These are phyloP conservation scores for Percopsis transmontana DNA, from an alignment of 2,113 vertebrate species.

Conservation along the genomic window DNA sequence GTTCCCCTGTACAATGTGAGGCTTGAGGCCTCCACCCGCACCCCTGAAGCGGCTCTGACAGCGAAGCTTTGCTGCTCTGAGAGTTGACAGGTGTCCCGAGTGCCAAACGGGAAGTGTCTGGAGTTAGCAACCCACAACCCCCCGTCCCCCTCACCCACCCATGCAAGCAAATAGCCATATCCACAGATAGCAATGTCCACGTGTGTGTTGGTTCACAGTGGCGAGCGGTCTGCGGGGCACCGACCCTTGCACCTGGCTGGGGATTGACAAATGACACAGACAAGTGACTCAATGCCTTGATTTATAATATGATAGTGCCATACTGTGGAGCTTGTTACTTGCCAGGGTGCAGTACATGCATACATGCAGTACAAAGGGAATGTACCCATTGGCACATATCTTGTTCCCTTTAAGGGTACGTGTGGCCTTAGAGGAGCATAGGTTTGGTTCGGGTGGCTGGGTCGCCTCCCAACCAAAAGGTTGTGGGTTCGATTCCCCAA, in stretches of 20 bases:
- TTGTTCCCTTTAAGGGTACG: not conserved
- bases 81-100: constrained; percentile 35
- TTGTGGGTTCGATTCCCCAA: too few species aligned
- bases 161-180: too few species aligned
- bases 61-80: constrained; percentile 35
- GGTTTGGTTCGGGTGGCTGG: too few species aligned
- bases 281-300: constrained; percentile 17
- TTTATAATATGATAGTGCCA: constrained; percentile 22
- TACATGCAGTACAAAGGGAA: constrained; percentile 10
- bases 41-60: constrained; percentile 37
- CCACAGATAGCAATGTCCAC: constrained; percentile 15
- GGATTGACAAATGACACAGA: constrained; percentile 19
- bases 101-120: constrained; percentile 22
- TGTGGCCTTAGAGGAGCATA: too few species aligned
- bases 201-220: constrained; percentile 19
- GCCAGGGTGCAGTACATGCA: constrained; percentile 13
- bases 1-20: constrained; percentile 30
- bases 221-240: too few species aligned
- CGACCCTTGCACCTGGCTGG: constrained; percentile 8
- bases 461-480: too few species aligned
- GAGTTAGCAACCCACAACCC: constrained; percentile 16
- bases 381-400: not conserved
- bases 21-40: constrained; percentile 16
- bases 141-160: not conserved
- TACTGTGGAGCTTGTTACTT: not conserved